phyloP scores from a whole-genome alignment of 2,113 vertebrate genomes.

The Indicator indicator region DNA sequence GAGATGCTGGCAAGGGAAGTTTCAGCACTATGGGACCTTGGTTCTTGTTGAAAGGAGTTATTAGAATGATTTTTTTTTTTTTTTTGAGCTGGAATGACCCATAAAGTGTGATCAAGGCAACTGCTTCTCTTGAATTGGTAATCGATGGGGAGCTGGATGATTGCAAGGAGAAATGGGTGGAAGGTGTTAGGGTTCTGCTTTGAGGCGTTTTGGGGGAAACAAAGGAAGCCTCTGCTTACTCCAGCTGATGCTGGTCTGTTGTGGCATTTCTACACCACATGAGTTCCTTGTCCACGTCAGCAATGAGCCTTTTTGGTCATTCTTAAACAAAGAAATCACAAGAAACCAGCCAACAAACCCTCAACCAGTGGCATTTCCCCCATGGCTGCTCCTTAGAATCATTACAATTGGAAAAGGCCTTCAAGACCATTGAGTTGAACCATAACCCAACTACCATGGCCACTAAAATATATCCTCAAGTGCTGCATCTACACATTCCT shows the following conservation, averaged over 20 bases:
- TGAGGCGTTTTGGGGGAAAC: background rate
- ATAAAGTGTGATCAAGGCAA: background rate
- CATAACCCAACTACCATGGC: no score
- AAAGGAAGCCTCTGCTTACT: background rate
- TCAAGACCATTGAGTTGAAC: no score
- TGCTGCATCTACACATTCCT: no score
- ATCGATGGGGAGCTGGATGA: background rate
- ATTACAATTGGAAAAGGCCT: no score
- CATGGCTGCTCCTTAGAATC: background rate
- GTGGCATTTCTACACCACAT: accelerated
- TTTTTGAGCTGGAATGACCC: background rate
- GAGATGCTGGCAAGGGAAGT: background rate
- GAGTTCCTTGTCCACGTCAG: background rate
- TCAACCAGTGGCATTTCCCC: accelerated
- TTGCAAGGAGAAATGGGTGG: background rate
- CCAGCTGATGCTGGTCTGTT: background rate
- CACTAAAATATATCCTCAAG: no score
- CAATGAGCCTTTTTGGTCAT: background rate
- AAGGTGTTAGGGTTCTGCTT: background rate
- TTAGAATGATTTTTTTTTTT: background rate
- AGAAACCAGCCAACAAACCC: no score
- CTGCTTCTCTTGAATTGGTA: background rate
- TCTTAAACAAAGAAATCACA: background rate
- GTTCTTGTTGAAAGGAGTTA: background rate
- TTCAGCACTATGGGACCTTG: background rate